These are phyloP conservation scores for Zygaena filipendulae DNA, from an alignment of 2,888 invertebrate genomes.

Conservation along the genomic window DNA sequence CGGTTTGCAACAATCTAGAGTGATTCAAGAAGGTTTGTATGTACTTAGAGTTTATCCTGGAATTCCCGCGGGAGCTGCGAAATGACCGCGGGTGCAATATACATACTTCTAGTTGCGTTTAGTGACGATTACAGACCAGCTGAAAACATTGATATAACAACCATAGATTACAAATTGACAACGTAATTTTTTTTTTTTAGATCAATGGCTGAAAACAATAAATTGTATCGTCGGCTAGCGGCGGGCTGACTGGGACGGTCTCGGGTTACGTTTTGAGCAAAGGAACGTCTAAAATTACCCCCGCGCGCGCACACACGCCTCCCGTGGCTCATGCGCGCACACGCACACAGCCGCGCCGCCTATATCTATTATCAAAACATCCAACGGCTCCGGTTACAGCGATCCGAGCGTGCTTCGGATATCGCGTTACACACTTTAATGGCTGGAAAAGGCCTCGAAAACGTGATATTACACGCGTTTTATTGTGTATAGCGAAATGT, in stretches of 20 bases:
- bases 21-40: no score
- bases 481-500: constrained; percentile 65
- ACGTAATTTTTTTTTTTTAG: no score
- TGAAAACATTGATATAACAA: no score
- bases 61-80: no score
- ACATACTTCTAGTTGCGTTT: no score
- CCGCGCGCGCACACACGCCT: constrained; percentile 51
- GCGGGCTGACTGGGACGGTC: constrained; percentile 56
- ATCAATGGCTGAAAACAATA: constrained; percentile 64
- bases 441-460: constrained; percentile 70
- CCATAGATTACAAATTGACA: no score
- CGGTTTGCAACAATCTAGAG: no score
- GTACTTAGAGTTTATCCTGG: no score
- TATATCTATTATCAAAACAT: constrained; percentile 70
- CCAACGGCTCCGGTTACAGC: constrained; percentile 64
- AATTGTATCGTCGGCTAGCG: constrained; percentile 61
- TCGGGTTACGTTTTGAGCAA: constrained; percentile 67
- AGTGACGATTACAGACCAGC: no score
- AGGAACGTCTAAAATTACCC: constrained; percentile 68
- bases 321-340: constrained; percentile 34
- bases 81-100: no score
- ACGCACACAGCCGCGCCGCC: constrained; percentile 45
- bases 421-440: constrained; percentile 68
- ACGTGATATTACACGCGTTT: constrained; percentile 67
- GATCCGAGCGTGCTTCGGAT: constrained; percentile 67